A percentile compares a stretch with the other conserved stretches of the same genome.
These are phyloP conservation scores for Hirtodrosophila duncani DNA, from an alignment of 2,888 invertebrate genomes.

Conservation along the genomic window DNA sequence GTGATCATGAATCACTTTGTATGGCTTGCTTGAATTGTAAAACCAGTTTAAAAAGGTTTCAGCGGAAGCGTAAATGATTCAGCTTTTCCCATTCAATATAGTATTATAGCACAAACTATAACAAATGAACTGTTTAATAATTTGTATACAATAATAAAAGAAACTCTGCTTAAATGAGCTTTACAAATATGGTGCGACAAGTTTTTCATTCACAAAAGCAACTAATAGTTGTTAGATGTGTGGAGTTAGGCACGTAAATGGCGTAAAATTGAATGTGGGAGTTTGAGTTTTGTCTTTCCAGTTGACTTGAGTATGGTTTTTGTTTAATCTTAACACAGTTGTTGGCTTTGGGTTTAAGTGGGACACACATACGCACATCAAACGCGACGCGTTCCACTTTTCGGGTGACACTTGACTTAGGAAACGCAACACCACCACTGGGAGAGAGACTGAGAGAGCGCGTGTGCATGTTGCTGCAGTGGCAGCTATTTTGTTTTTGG, in stretches of 20 bases:
- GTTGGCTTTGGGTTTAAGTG: conserved; percentile 47
- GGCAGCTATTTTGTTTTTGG: conserved; percentile 11
- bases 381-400: conserved; percentile 57
- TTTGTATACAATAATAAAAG: conserved; percentile 19
- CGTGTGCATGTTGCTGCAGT: conserved; percentile 9
- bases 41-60: conserved; percentile 49
- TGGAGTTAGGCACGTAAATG: no score
- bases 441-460: conserved; percentile 1
- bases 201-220: conserved; percentile 64
- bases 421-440: conserved; percentile 9
- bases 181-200: conserved; percentile 44
- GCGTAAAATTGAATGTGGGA: conserved; percentile 46
- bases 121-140: conserved; percentile 19
- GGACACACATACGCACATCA: no score
- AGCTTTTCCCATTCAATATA: conserved; percentile 31
- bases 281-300: conserved; percentile 33
- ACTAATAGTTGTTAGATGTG: conserved; percentile 7
- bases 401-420: conserved; percentile 41
- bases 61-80: conserved; percentile 53
- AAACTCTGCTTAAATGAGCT: conserved; percentile 23
- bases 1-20: conserved; percentile 48
- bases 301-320: conserved; percentile 1
- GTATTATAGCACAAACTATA: no score
- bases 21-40: conserved; percentile 9
- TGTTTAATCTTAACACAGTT: conserved; percentile 22